Conservation (phyloP, 1,140 invertebrate genomes). For the Trigoniulus corallinus region DNA sequence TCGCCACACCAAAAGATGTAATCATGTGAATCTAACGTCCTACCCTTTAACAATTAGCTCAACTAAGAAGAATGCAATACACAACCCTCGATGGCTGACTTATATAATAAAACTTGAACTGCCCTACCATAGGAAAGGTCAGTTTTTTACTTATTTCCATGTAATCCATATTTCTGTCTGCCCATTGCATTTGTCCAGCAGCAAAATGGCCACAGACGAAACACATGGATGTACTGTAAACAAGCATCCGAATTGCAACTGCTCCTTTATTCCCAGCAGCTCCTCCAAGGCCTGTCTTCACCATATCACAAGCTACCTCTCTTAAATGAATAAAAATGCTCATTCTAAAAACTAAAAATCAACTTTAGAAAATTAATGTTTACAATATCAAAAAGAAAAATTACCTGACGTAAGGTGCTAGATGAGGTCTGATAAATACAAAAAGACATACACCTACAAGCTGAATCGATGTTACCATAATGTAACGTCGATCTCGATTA, state of each 20-base stretch:
- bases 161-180: constrained; percentile 90
- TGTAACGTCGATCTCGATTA: constrained; percentile 72
- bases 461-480: constrained; percentile 85
- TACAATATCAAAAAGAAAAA: no score
- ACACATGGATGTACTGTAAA: constrained; percentile 83
- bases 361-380: background rate
- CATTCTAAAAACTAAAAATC: constrained; percentile 2
- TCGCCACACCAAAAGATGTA: constrained; percentile 99
- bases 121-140: constrained; percentile 68
- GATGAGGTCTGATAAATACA: constrained; percentile 74
- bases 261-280: constrained; percentile 88
- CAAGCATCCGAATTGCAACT: constrained; percentile 80
- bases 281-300: constrained; percentile 95
- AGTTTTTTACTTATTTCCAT: constrained; percentile 86
- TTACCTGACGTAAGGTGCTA: constrained; percentile 59
- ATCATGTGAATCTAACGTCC: constrained; percentile 85
- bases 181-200: constrained; percentile 91
- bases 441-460: constrained; percentile 96
- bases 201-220: constrained; percentile 99
- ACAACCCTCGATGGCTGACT: no score
- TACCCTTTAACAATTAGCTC: no score
- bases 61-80: no score
- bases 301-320: constrained; percentile 84
- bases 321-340: constrained; percentile 23
- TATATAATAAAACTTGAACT: background rate